phyloP scores from a whole-genome alignment of 2,888 invertebrate species.

The Deroplatys truncata region DNA sequence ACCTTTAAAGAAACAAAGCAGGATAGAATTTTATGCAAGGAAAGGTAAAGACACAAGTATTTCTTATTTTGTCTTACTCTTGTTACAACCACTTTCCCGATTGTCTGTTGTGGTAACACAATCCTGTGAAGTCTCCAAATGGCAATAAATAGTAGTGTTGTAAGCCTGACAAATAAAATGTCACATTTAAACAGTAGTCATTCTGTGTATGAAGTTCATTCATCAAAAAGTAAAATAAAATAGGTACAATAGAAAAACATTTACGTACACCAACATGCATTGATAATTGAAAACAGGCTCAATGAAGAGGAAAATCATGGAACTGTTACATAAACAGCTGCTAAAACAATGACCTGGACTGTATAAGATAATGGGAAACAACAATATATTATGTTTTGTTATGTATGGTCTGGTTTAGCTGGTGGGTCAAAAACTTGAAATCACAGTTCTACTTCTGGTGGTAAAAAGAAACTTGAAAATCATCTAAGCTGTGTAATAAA shows the following conservation, averaged over 20 bases:
- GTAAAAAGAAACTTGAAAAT: background rate
- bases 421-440: background rate
- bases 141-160: slow-evolving; percentile 1
- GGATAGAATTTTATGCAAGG: background rate
- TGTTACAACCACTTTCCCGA: background rate
- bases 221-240: background rate
- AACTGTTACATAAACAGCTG: no score
- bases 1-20: background rate
- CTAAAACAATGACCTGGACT: no score
- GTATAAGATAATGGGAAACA: no score
- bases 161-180: background rate
- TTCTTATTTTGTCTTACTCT: background rate
- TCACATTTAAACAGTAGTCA: background rate
- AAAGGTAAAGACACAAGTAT: background rate
- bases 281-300: background rate
- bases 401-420: no score
- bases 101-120: background rate
- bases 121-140: background rate
- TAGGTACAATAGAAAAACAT: background rate
- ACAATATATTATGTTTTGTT: no score
- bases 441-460: background rate
- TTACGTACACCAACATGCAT: background rate
- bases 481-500: no score
- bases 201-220: background rate
- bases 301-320: no score